Conservation (phyloP, 2,113 vertebrate genomes). For the Poeciliopsis prolifica region DNA sequence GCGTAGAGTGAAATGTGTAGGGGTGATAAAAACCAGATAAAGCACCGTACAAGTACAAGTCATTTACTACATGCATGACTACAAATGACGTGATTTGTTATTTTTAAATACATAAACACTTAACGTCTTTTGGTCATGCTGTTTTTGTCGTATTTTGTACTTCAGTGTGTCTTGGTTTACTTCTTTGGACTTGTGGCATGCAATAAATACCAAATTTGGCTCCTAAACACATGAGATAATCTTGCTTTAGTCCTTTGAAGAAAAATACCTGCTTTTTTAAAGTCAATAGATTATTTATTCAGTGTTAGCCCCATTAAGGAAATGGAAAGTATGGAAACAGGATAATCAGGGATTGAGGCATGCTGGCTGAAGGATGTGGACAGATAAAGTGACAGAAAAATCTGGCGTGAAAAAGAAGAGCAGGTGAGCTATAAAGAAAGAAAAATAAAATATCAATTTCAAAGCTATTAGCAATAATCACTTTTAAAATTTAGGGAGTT, state of each 20-base stretch:
- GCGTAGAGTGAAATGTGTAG: too few relatives aligned
- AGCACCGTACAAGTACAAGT: too few relatives aligned
- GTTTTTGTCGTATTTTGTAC: too few relatives aligned
- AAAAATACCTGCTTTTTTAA: not conserved
- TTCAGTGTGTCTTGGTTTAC: not conserved
- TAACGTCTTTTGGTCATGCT: too few relatives aligned
- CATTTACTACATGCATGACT: too few relatives aligned
- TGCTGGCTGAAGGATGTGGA: conserved; percentile 13
- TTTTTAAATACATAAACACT: too few relatives aligned
- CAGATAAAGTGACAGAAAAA: conserved; percentile 20
- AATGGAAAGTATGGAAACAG: conserved; percentile 1
- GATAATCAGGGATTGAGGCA: not conserved
- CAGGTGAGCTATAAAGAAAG: not conserved
- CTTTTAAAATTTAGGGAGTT: not conserved
- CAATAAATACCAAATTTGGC: not conserved
- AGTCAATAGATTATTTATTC: not conserved
- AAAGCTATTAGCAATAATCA: not conserved
- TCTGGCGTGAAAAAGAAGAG: not conserved
- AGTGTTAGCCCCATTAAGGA: not conserved
- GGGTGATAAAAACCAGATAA: too few relatives aligned
- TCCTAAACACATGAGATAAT: not conserved
- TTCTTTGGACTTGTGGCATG: not conserved
- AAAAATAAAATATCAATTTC: not conserved
- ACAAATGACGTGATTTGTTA: too few relatives aligned
- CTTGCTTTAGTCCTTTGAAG: not conserved